A percentile compares a stretch with the other conserved stretches of the same genome.
Evolutionary conservation across 2,888 invertebrate species (phyloP).

Genomic region (Epinotia ramella): DNA sequence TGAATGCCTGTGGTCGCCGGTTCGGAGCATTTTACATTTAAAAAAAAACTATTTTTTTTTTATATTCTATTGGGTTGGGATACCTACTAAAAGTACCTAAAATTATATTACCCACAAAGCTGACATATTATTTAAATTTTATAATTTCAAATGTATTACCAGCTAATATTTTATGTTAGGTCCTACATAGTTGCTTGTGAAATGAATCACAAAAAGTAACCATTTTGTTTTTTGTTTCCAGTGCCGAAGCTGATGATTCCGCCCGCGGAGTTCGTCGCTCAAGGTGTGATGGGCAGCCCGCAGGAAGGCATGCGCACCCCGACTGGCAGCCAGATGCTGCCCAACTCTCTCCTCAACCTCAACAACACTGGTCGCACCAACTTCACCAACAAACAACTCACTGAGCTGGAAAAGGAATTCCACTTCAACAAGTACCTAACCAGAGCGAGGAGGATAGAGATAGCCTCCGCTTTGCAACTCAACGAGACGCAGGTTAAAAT

Average conservation of each 20-base stretch:
- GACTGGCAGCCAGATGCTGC: slow-evolving; percentile 78
- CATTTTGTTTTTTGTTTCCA: slow-evolving; percentile 70
- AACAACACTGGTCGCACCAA: slow-evolving; percentile 98
- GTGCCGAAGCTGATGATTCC: slow-evolving; percentile 88
- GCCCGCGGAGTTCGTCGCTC: slow-evolving; percentile 79
- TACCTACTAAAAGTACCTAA: no score
- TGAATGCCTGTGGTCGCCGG: no score
- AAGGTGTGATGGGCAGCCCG: slow-evolving; percentile 79
- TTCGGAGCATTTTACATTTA: no score
- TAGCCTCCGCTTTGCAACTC: slow-evolving; percentile 97
- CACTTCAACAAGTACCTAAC: slow-evolving; percentile 99
- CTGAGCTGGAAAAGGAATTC: slow-evolving; percentile 99
- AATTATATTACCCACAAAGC: no score
- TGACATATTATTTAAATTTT: no score
- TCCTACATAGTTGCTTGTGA: no score
- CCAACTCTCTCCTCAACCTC: slow-evolving; percentile 79
- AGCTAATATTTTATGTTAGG: no score
- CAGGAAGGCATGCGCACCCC: slow-evolving; percentile 80
- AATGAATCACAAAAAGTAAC: no score
- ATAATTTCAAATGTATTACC: no score
- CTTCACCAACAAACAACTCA: slow-evolving; percentile 99
- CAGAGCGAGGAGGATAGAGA: slow-evolving; percentile 97
- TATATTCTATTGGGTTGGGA: no score
- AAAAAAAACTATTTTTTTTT: no score
- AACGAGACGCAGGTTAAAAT: slow-evolving; percentile 99